Evolutionary conservation across 1,140 invertebrate genomes (phyloP).

Genomic region (Calephelis virginiensis): DNA sequence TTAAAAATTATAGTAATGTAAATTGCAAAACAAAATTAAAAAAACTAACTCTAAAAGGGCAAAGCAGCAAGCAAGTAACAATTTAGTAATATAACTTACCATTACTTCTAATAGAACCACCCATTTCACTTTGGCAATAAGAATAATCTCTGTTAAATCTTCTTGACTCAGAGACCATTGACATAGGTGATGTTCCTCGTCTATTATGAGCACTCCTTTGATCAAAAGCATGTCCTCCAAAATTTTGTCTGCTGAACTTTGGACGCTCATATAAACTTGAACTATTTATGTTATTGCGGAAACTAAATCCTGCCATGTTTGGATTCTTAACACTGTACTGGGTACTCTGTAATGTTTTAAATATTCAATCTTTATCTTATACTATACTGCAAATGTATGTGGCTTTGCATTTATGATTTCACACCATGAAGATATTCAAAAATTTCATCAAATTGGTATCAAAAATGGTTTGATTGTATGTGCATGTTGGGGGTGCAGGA

Average conservation of each 20-base stretch:
- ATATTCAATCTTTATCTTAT: background rate
- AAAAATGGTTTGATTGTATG: too few relatives aligned
- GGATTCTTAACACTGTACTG: background rate
- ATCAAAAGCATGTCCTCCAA: constrained; percentile 35
- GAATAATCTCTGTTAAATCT: constrained; percentile 37
- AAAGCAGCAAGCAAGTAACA: background rate
- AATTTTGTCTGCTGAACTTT: constrained; percentile 24
- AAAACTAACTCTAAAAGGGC: too few relatives aligned
- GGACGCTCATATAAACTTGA: background rate
- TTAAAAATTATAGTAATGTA: too few relatives aligned
- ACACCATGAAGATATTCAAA: too few relatives aligned
- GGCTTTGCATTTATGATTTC: too few relatives aligned
- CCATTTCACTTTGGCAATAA: constrained; percentile 34
- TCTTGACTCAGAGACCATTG: constrained; percentile 41
- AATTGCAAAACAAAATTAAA: too few relatives aligned
- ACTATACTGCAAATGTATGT: too few relatives aligned
- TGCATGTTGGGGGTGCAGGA: too few relatives aligned
- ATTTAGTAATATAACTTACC: constrained; percentile 39
- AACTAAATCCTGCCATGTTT: constrained; percentile 6
- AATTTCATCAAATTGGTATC: too few relatives aligned
- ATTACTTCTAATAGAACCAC: constrained; percentile 51
- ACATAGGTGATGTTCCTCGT: constrained; percentile 54
- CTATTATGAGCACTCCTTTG: constrained; percentile 44
- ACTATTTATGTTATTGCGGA: background rate
- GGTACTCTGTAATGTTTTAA: background rate